A percentile compares a stretch with the other conserved stretches of the same genome.
These are phyloP conservation scores for Bursaphelenchus okinawaensis DNA, from an alignment of 2,888 invertebrate species.

Conservation along the genomic window DNA sequence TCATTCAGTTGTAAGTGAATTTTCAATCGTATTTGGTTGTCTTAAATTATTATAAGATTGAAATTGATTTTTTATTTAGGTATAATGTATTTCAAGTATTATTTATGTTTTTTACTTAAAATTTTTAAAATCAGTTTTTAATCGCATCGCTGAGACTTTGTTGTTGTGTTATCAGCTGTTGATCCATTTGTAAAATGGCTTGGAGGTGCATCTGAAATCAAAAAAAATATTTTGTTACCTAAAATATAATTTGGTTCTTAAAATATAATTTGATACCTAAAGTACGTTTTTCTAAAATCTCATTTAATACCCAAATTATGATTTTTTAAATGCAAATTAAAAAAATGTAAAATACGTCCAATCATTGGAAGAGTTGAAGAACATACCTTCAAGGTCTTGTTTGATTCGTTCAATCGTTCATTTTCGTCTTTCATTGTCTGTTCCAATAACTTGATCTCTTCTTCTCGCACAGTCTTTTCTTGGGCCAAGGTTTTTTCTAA, in stretches of 20 bases:
- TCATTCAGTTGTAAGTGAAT: too few species aligned
- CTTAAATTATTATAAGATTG: neutral
- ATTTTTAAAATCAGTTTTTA: neutral
- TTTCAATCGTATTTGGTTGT: too few species aligned
- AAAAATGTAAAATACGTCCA: too few species aligned
- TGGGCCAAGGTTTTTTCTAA: slow-evolving; percentile 44
- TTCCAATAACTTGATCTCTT: slow-evolving; percentile 49
- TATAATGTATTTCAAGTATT: neutral
- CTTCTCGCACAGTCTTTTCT: slow-evolving; percentile 43
- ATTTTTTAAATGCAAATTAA: too few species aligned
- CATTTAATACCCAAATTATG: too few species aligned
- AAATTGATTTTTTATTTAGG: neutral
- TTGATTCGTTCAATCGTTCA: slow-evolving; percentile 44
- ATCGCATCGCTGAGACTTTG: slow-evolving; percentile 9
- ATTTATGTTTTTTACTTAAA: neutral
- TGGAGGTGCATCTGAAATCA: slow-evolving; percentile 46
- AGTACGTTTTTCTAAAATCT: too few species aligned
- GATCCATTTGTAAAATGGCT: slow-evolving; percentile 52
- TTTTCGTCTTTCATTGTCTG: slow-evolving; percentile 52
- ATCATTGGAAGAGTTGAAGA: neutral
- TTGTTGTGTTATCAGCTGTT: slow-evolving; percentile 17
- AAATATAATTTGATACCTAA: too few species aligned
- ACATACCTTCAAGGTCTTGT: slow-evolving; percentile 41
- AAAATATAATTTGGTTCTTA: neutral
- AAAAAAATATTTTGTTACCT: too few species aligned